Evolutionary conservation across 2,797 vertebrate genomes (phyloP).

Genomic region (Peromyscus melanophrys): DNA sequence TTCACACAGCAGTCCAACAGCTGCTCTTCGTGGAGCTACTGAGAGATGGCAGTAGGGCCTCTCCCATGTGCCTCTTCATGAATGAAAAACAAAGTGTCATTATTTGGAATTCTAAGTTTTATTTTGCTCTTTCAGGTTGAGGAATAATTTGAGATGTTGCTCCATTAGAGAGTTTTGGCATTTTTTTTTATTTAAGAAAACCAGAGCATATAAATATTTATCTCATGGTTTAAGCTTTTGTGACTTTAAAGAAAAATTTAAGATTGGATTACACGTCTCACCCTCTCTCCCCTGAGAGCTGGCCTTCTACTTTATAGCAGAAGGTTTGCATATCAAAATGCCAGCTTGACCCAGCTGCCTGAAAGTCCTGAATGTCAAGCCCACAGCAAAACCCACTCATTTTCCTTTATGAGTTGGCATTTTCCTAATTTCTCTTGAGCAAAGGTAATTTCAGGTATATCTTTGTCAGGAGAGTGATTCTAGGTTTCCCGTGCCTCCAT

Average conservation of each 20-base stretch:
- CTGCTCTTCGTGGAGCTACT: not conserved
- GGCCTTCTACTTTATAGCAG: conserved; percentile 66
- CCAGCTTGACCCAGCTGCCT: conserved; percentile 62
- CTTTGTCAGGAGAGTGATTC: not conserved
- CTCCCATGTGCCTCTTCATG: not conserved
- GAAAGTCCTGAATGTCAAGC: conserved; percentile 56
- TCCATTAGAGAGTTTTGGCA: not conserved
- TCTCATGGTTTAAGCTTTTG: conserved; percentile 49
- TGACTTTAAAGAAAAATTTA: conserved; percentile 64
- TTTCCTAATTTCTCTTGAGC: conserved; percentile 44
- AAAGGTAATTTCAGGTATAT: conserved; percentile 6
- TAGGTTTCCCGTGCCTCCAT: not conserved
- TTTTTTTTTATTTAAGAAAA: conserved; percentile 48
- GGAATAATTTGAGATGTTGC: conserved; percentile 23
- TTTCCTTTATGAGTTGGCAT: conserved; percentile 2
- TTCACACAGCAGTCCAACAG: not conserved
- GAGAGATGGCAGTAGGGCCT: not conserved
- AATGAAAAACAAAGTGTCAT: conserved; percentile 1
- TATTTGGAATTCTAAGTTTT: conserved; percentile 45
- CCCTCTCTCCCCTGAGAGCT: conserved; percentile 62
- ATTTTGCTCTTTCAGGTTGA: conserved; percentile 47
- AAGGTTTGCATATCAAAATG: conserved; percentile 75
- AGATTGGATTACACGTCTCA: conserved; percentile 38
- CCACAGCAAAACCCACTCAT: conserved; percentile 41
- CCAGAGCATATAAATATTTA: conserved; percentile 73